A percentile compares a stretch with the other conserved stretches of the same genome.
phyloP scores from a whole-genome alignment of 2,888 invertebrate species.

The Drosophila fulvimacula region DNA sequence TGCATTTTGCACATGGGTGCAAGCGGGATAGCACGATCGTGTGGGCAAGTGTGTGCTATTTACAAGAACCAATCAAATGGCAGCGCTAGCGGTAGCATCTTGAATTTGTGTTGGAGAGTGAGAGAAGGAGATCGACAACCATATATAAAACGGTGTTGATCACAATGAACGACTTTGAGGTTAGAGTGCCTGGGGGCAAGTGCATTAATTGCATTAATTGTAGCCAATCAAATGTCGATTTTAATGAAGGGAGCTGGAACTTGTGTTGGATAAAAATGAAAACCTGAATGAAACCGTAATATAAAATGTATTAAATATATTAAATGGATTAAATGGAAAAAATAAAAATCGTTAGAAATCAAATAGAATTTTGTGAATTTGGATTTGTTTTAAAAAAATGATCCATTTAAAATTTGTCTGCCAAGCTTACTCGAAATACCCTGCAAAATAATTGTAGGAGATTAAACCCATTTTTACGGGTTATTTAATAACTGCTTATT shows the following conservation, averaged over 20 bases:
- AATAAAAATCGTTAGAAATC: too few species aligned
- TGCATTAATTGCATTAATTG: neutral
- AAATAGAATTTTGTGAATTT: too few species aligned
- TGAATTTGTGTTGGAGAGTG: neutral
- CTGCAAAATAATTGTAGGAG: neutral
- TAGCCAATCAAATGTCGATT: neutral
- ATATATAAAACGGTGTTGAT: neutral
- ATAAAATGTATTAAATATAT: too few species aligned
- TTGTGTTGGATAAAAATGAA: neutral
- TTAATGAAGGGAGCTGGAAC: neutral
- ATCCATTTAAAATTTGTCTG: neutral
- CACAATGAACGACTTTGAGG: neutral
- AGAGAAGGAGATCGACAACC: neutral
- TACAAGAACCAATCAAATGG: conserved; percentile 1
- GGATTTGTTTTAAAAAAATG: too few species aligned
- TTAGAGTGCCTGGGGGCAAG: too few species aligned
- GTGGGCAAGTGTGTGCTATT: too few species aligned
- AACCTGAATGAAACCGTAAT: too few species aligned
- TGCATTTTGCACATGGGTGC: neutral
- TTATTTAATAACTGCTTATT: conserved; percentile 37
- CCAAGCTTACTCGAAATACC: neutral
- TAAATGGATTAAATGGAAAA: too few species aligned
- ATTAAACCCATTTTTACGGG: neutral
- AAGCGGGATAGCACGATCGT: neutral
- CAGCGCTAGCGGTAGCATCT: neutral